Evolutionary conservation across 2,113 vertebrate genomes (phyloP).

Genomic region (Ochotona princeps): DNA sequence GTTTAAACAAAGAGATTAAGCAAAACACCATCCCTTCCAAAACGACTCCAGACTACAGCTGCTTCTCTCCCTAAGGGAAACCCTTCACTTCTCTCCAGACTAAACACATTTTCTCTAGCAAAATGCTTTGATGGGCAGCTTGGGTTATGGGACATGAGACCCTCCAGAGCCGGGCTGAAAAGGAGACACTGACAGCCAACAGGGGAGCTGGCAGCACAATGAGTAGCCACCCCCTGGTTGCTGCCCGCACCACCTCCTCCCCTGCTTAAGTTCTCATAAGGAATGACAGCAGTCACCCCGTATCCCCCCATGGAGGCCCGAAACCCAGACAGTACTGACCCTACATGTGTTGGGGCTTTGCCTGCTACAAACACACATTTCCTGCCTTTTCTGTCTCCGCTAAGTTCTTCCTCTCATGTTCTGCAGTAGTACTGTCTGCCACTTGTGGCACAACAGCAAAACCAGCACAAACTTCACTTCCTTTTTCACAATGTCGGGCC

Average conservation of each 20-base stretch:
- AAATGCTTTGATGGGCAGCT: constrained; percentile 71
- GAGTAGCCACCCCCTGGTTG: background rate
- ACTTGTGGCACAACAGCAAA: background rate
- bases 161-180: constrained; percentile 56
- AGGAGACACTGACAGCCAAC: constrained; percentile 53
- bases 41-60: constrained; percentile 48
- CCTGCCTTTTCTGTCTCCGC: background rate
- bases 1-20: constrained; percentile 48
- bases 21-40: constrained; percentile 53
- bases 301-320: background rate
- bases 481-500: background rate
- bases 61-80: constrained; percentile 63
- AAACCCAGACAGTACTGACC: background rate
- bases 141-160: constrained; percentile 72
- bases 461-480: background rate
- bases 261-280: background rate
- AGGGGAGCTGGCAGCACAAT: background rate
- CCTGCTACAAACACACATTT: background rate
- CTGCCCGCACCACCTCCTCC: background rate
- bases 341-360: background rate
- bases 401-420: background rate
- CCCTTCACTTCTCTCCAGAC: constrained; percentile 67
- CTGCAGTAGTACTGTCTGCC: too few species aligned
- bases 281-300: background rate
- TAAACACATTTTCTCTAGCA: constrained; percentile 74